A percentile compares a stretch with the other conserved stretches of the same genome.
These are phyloP conservation scores for Potorous gilbertii DNA, from an alignment of 2,797 vertebrate species.

Conservation along the genomic window DNA sequence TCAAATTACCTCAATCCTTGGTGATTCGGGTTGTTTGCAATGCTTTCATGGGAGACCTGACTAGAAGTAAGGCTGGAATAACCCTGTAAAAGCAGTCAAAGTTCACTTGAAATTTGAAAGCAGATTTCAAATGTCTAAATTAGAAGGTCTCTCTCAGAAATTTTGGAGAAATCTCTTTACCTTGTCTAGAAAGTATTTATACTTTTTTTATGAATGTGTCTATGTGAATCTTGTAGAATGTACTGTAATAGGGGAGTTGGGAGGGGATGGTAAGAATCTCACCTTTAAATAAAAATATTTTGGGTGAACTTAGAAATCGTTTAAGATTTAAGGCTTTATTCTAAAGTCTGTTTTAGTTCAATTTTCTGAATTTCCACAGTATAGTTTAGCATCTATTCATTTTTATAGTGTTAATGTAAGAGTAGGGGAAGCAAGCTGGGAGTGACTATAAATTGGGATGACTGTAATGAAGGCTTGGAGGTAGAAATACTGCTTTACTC, in stretches of 20 bases:
- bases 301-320: not conserved
- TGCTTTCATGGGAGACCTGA: not conserved
- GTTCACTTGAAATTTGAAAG: constrained; percentile 16
- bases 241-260: not conserved
- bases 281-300: constrained; percentile 10
- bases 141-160: not conserved
- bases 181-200: not conserved
- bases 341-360: constrained; percentile 9
- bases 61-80: not conserved
- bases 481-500: not conserved
- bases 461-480: not conserved
- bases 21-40: not conserved
- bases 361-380: not conserved
- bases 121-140: constrained; percentile 7
- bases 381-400: not conserved
- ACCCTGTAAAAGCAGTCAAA: constrained; percentile 35
- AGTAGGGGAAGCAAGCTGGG: not conserved
- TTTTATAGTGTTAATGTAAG: not conserved
- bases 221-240: not conserved
- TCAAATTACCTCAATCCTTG: constrained; percentile 18
- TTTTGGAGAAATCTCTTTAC: constrained; percentile 24
- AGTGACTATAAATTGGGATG: not conserved
- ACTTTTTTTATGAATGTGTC: not conserved
- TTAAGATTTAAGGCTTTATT: not conserved
- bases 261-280: not conserved